Percentiles rank a stretch among this genome's conserved stretches.
Conservation (phyloP, 2,113 vertebrate species). For the Pterocles gutturalis region DNA sequence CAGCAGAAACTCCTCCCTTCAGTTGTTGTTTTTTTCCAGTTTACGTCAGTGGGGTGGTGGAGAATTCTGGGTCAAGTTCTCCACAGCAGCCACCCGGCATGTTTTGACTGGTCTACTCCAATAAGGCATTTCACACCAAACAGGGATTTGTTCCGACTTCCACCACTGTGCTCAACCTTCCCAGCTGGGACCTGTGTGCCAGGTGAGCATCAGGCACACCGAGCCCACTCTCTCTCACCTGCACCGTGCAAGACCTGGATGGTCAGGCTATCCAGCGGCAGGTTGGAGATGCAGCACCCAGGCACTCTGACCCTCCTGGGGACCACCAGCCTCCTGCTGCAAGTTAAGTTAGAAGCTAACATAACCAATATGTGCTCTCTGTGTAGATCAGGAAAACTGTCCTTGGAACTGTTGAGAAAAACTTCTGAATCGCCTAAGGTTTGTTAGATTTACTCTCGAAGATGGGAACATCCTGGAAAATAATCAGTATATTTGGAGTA, state of each 20-base stretch:
- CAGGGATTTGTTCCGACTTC: background rate
- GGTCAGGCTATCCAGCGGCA: background rate
- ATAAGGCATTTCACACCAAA: background rate
- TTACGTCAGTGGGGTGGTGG: background rate
- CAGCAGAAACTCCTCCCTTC: background rate
- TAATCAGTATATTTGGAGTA: too few relatives aligned
- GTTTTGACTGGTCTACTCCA: background rate
- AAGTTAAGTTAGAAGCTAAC: too few relatives aligned
- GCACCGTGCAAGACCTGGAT: background rate
- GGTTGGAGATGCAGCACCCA: accelerated
- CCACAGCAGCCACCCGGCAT: background rate
- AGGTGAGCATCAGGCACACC: accelerated
- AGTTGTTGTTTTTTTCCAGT: background rate
- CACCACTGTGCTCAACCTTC: background rate
- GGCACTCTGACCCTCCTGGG: background rate
- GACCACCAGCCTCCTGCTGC: background rate
- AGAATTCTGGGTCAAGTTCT: background rate
- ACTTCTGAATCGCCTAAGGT: too few relatives aligned
- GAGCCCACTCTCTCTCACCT: background rate
- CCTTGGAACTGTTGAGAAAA: too few relatives aligned
- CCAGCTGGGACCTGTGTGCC: background rate
- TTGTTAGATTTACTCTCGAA: too few relatives aligned
- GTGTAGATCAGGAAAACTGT: too few relatives aligned
- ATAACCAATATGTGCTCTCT: too few relatives aligned
- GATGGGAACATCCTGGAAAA: too few relatives aligned